Percentiles rank a stretch among this genome's conserved stretches.
These are phyloP conservation scores for Poecilia latipinna DNA, from an alignment of 2,113 vertebrate genomes.

Conservation along the genomic window DNA sequence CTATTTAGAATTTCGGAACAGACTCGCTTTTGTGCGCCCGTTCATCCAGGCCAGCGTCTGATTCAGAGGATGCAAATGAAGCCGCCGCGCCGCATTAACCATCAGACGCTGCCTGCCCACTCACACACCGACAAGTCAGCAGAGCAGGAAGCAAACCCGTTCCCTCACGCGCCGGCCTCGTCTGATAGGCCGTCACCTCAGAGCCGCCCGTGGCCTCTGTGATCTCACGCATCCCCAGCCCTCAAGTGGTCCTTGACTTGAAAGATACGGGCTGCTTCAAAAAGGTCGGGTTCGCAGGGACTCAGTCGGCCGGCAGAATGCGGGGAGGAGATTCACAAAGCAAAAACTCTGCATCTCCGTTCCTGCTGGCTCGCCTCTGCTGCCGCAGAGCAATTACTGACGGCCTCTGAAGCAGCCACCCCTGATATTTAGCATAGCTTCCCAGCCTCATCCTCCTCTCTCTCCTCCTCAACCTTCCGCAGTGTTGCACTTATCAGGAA, in stretches of 20 bases:
- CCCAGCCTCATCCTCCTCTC: slow-evolving; percentile 35
- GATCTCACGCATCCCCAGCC: slow-evolving; percentile 8
- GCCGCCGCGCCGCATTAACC: neutral
- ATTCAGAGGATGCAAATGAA: slow-evolving; percentile 54
- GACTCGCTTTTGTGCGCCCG: slow-evolving; percentile 37
- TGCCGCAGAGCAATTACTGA: slow-evolving; percentile 65
- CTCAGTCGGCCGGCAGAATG: slow-evolving; percentile 11
- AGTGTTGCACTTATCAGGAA: slow-evolving; percentile 41
- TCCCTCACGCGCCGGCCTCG: slow-evolving; percentile 13
- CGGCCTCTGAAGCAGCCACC: slow-evolving; percentile 44
- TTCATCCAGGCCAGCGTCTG: slow-evolving; percentile 19
- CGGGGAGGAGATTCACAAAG: neutral
- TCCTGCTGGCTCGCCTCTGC: slow-evolving; percentile 9
- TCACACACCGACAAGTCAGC: slow-evolving; percentile 3
- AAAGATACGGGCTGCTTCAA: slow-evolving; percentile 13
- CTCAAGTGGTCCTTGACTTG: slow-evolving; percentile 40
- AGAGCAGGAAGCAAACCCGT: slow-evolving; percentile 12
- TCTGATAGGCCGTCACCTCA: slow-evolving; percentile 25
- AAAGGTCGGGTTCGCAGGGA: slow-evolving; percentile 17
- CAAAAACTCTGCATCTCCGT: slow-evolving; percentile 22
- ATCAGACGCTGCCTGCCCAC: neutral
- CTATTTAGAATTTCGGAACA: slow-evolving; percentile 58
- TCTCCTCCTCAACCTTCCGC: slow-evolving; percentile 34
- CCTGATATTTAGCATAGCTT: slow-evolving; percentile 60
- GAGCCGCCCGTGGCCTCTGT: slow-evolving; percentile 21